phyloP scores from a whole-genome alignment of 1,140 invertebrate species.

The Reticulitermes speratus region DNA sequence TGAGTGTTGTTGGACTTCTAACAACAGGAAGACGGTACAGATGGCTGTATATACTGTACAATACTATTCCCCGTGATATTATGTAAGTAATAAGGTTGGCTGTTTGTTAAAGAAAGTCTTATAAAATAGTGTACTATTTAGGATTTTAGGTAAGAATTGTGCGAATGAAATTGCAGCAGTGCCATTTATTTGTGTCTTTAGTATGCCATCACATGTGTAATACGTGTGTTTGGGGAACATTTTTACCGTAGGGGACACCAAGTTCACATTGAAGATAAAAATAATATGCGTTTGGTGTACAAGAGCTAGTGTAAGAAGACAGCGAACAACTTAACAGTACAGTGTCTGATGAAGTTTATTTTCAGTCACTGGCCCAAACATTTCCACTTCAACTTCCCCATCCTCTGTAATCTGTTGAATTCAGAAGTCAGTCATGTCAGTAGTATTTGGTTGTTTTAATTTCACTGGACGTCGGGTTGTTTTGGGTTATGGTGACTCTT shows the following conservation, averaged over 20 bases:
- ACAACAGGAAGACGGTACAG: not conserved
- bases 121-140: not conserved
- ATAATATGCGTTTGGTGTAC: too few relatives aligned
- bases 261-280: not conserved
- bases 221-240: not conserved
- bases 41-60: conserved; percentile 5
- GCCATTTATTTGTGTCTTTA: not conserved
- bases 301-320: too few relatives aligned
- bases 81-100: not conserved
- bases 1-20: not conserved
- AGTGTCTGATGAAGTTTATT: too few relatives aligned
- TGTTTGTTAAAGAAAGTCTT: not conserved
- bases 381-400: too few relatives aligned
- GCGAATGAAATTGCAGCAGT: not conserved
- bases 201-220: not conserved
- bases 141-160: not conserved
- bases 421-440: too few relatives aligned
- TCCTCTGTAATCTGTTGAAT: too few relatives aligned
- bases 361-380: too few relatives aligned
- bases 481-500: too few relatives aligned
- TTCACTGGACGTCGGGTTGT: too few relatives aligned
- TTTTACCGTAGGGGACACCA: not conserved
- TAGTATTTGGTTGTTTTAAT: too few relatives aligned
- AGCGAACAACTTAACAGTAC: too few relatives aligned
- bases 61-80: not conserved